A percentile compares a stretch with the other conserved stretches of the same genome.
Evolutionary conservation across 2,113 vertebrate genomes (phyloP).

Genomic region (Protomyctophum bolini): DNA sequence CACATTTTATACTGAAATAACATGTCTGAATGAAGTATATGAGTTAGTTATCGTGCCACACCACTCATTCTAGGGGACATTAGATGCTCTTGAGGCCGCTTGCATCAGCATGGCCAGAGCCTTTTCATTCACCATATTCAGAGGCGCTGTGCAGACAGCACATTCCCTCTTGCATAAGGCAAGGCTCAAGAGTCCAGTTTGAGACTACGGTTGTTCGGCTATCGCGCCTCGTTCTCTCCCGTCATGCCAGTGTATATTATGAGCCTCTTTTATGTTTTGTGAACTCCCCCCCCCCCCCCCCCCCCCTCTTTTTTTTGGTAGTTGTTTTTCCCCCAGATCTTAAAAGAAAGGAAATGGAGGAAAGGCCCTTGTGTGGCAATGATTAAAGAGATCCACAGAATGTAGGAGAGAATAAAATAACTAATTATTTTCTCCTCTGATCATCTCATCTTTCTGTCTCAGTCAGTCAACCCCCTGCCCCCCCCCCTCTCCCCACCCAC

Average conservation of each 20-base stretch:
- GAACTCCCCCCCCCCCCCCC: background rate
- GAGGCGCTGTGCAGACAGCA: too few species aligned
- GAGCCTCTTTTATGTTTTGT: background rate
- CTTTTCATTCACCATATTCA: too few species aligned
- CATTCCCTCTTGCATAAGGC: too few species aligned
- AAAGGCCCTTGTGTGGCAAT: background rate
- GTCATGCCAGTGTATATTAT: background rate
- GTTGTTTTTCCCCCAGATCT: slow-evolving; percentile 18
- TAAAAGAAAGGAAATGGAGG: background rate
- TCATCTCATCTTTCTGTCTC: slow-evolving; percentile 1
- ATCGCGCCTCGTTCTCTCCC: too few species aligned
- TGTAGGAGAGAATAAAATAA: background rate
- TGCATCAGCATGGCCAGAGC: too few species aligned
- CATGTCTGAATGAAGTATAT: too few species aligned
- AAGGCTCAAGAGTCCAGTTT: too few species aligned
- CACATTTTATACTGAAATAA: too few species aligned
- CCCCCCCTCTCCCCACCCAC: background rate
- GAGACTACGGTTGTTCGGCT: too few species aligned
- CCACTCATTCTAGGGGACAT: too few species aligned
- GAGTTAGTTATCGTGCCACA: too few species aligned
- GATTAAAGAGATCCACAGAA: slow-evolving; percentile 12
- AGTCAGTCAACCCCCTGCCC: background rate
- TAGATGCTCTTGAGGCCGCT: too few species aligned
- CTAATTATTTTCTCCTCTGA: background rate
- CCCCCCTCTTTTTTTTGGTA: background rate